These are phyloP conservation scores for Pelecanus crispus DNA, from an alignment of 2,113 vertebrate species.

Conservation along the genomic window DNA sequence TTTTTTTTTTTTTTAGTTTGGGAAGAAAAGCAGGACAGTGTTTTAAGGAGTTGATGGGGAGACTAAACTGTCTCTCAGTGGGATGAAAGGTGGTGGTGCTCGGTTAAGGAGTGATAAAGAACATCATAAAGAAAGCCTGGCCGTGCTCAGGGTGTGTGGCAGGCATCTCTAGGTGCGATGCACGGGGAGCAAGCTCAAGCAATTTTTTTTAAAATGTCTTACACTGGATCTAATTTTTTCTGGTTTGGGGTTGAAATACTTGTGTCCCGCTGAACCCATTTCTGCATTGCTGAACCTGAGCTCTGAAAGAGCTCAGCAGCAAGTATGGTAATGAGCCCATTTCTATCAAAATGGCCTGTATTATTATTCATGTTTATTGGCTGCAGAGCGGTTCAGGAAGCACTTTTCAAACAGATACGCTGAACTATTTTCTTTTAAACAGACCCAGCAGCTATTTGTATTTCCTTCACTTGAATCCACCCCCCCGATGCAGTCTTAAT, in stretches of 20 bases:
- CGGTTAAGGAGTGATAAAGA: not conserved
- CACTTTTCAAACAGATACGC: constrained; percentile 37
- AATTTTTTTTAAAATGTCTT: not conserved
- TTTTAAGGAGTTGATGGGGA: not conserved
- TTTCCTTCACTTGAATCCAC: constrained; percentile 19
- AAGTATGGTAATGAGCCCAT: constrained; percentile 42
- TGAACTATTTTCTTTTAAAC: constrained; percentile 49
- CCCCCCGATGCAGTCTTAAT: constrained; percentile 13
- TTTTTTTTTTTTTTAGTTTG: not conserved
- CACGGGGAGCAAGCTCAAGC: not conserved
- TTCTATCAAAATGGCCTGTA: constrained; percentile 45
- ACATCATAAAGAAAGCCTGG: not conserved
- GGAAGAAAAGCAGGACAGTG: not conserved
- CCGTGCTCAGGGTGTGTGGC: not conserved
- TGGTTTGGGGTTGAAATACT: not conserved
- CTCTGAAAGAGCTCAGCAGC: constrained; percentile 26
- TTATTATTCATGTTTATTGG: constrained; percentile 66
- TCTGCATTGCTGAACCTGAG: not conserved
- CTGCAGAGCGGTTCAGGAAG: constrained; percentile 41
- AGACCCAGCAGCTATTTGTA: constrained; percentile 49
- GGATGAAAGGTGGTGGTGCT: not conserved
- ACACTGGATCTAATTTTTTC: not conserved
- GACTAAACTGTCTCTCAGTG: not conserved
- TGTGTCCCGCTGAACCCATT: constrained; percentile 23
- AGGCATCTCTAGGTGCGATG: not conserved